Percentiles rank a stretch among this genome's conserved stretches.
These are phyloP conservation scores for Latrodectus geometricus DNA, from an alignment of 1,140 invertebrate species.

Conservation along the genomic window DNA sequence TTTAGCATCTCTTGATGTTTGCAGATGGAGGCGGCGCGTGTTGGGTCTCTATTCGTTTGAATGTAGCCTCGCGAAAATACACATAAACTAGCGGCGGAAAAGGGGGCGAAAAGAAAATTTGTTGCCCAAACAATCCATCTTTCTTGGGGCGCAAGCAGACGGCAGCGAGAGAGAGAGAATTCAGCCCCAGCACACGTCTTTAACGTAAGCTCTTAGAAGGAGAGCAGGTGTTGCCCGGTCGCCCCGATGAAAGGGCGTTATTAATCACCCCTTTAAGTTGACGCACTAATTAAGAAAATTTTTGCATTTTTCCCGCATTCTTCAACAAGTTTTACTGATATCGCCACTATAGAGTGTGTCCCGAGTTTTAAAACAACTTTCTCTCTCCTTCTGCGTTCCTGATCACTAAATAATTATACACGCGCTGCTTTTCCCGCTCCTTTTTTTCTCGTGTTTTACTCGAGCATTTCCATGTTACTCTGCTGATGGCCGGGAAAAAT, in stretches of 20 bases:
- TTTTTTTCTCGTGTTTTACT: not conserved
- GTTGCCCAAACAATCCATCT: constrained; percentile 32
- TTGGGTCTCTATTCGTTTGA: not conserved
- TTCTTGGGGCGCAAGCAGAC: constrained; percentile 1
- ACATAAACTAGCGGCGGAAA: not conserved
- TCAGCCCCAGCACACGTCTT: constrained; percentile 1
- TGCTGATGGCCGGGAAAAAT: not conserved
- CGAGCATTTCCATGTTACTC: not conserved
- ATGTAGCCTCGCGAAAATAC: constrained; percentile 3
- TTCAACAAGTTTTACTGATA: constrained; percentile 53
- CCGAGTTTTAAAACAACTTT: constrained; percentile 34
- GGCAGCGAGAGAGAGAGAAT: not conserved
- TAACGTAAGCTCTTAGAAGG: not conserved
- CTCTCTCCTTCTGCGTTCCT: not conserved
- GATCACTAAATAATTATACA: constrained; percentile 51
- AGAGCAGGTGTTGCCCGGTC: constrained; percentile 34
- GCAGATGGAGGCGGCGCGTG: not conserved
- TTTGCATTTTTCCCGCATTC: constrained; percentile 56
- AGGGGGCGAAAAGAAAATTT: constrained; percentile 13
- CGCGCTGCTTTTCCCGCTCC: not conserved
- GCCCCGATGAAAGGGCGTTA: constrained; percentile 34
- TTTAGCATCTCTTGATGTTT: not conserved
- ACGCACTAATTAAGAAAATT: constrained; percentile 55
- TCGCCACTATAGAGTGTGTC: not conserved
- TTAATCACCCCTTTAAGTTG: constrained; percentile 42